Percentiles rank a stretch among this genome's conserved stretches.
phyloP scores from a whole-genome alignment of 2,888 invertebrate species.

The Morpho achilles region DNA sequence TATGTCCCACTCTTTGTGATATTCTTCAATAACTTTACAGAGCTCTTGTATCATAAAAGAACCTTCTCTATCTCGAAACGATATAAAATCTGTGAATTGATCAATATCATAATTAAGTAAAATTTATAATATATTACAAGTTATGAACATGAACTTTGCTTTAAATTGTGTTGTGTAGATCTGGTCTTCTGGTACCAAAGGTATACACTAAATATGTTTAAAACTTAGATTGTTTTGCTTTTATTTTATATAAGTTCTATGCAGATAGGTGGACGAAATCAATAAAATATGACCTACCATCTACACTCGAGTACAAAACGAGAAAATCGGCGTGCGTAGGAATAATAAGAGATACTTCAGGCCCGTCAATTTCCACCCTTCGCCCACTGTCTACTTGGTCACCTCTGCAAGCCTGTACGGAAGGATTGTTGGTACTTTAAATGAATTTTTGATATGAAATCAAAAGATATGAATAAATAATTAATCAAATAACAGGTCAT shows the following conservation, averaged over 20 bases:
- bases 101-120: too few species aligned
- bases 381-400: conserved; percentile 43
- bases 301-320: conserved; percentile 49
- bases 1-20: conserved; percentile 41
- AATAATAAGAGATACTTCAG: conserved; percentile 33
- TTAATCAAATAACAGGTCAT: too few species aligned
- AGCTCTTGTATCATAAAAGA: conserved; percentile 60
- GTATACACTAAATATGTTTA: too few species aligned
- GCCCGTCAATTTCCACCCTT: conserved; percentile 42
- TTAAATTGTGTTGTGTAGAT: too few species aligned
- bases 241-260: neutral
- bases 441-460: too few species aligned
- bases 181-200: too few species aligned
- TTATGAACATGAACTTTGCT: neutral
- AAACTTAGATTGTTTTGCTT: too few species aligned
- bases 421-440: too few species aligned
- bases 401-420: conserved; percentile 54
- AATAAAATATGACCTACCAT: conserved; percentile 39
- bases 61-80: conserved; percentile 46
- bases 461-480: too few species aligned
- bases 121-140: too few species aligned
- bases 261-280: neutral
- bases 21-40: conserved; percentile 42
- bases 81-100: conserved; percentile 42
- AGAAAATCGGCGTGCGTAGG: conserved; percentile 58